Percentiles rank a stretch among this genome's conserved stretches.
Evolutionary conservation across 2,113 vertebrate species (phyloP).

Genomic region (Genyomyrus donnyi): DNA sequence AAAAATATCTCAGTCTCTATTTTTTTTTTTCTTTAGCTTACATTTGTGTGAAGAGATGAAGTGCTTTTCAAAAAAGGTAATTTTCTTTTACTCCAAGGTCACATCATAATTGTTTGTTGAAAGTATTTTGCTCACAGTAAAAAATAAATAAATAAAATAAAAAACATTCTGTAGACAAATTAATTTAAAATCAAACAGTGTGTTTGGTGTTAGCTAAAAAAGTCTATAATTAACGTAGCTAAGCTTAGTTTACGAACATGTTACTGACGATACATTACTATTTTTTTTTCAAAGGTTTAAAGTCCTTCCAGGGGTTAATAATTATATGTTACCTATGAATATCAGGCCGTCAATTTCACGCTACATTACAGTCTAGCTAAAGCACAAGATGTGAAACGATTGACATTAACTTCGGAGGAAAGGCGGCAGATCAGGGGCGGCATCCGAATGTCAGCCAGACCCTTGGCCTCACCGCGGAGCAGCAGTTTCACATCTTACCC

Average conservation of each 20-base stretch:
- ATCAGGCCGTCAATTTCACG: not conserved
- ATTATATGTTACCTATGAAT: not conserved
- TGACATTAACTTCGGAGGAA: not conserved
- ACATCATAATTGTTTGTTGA: not conserved
- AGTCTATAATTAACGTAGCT: not conserved
- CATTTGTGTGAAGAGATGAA: slow-evolving; percentile 33
- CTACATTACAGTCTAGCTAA: not conserved
- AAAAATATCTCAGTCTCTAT: not conserved
- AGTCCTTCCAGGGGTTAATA: not conserved
- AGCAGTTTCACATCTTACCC: not conserved
- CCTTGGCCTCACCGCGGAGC: not conserved
- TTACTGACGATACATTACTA: not conserved
- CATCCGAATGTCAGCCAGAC: not conserved
- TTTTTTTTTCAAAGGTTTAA: not conserved
- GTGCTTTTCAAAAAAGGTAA: not conserved
- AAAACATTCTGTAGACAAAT: not conserved
- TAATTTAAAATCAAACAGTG: not conserved
- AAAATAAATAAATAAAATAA: not conserved
- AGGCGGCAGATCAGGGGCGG: not conserved
- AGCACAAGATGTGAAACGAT: not conserved
- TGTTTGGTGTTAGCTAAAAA: not conserved
- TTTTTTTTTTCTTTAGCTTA: slow-evolving; percentile 17
- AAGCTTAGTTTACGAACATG: not conserved
- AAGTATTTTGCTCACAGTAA: not conserved
- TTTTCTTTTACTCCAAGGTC: not conserved